Evolutionary conservation across 2,888 invertebrate species (phyloP).

Genomic region (Thera obeliscata): DNA sequence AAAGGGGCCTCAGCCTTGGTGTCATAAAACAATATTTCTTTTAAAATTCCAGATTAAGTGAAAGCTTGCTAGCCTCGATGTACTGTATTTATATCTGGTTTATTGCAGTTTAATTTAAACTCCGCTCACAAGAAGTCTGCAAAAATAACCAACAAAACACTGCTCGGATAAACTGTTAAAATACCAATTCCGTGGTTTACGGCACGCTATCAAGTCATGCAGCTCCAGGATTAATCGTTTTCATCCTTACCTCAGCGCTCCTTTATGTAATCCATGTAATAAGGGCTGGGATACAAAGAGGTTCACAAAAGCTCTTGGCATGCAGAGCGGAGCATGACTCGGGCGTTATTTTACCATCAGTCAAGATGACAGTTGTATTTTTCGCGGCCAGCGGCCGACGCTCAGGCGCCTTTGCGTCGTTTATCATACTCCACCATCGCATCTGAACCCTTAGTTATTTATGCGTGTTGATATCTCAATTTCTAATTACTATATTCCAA

Average conservation of each 20-base stretch:
- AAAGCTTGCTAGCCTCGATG: too few relatives aligned
- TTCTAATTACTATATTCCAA: conserved; percentile 22
- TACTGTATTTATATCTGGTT: neutral
- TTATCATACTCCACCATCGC: conserved; percentile 75
- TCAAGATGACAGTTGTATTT: conserved; percentile 84
- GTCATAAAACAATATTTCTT: conserved; percentile 3
- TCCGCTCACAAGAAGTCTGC: conserved; percentile 7
- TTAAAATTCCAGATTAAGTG: too few relatives aligned
- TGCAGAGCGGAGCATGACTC: conserved; percentile 77
- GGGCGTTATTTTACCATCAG: conserved; percentile 79
- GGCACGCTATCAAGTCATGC: conserved; percentile 45
- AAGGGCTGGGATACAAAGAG: conserved; percentile 68
- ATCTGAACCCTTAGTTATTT: conserved; percentile 71
- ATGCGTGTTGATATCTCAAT: conserved; percentile 58
- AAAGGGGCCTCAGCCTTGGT: too few relatives aligned
- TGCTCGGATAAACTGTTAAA: conserved; percentile 25
- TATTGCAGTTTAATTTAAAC: conserved; percentile 16
- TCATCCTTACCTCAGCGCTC: conserved; percentile 55
- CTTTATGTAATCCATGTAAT: conserved; percentile 69
- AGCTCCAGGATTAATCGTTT: conserved; percentile 47
- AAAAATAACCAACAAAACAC: conserved; percentile 39
- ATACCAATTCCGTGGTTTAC: conserved; percentile 29
- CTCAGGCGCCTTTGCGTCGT: conserved; percentile 74
- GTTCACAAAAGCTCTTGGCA: conserved; percentile 74
- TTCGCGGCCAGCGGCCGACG: conserved; percentile 79